Percentiles rank a stretch among this genome's conserved stretches.
Evolutionary conservation across 2,113 vertebrate species (phyloP).

Genomic region (Leptobrachium leishanense): DNA sequence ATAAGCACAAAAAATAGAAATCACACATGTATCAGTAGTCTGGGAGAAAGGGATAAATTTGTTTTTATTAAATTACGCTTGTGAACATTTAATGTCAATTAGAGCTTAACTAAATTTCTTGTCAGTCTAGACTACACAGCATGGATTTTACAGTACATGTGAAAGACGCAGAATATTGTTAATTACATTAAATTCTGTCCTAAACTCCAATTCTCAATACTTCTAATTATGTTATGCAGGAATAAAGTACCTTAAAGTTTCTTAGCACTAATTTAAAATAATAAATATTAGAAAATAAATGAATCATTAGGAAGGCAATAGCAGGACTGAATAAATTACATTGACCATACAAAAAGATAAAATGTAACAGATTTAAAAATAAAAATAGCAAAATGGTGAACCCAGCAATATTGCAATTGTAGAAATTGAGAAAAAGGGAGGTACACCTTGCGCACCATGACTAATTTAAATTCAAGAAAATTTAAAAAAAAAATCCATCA

Average conservation of each 20-base stretch:
- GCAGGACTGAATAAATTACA: too few species aligned
- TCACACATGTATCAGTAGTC: background rate
- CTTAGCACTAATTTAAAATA: background rate
- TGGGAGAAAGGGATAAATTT: background rate
- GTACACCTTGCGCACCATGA: too few species aligned
- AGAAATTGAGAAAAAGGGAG: too few species aligned
- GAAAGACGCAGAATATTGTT: background rate
- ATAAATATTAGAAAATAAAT: too few species aligned
- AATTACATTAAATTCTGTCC: background rate
- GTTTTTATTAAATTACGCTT: slow-evolving; percentile 15
- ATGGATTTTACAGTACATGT: slow-evolving; percentile 18
- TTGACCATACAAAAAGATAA: too few species aligned
- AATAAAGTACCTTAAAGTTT: background rate
- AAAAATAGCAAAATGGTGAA: too few species aligned
- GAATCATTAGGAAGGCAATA: too few species aligned
- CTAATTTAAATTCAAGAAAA: too few species aligned
- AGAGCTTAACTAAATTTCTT: slow-evolving; percentile 12
- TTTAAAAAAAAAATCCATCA: too few species aligned
- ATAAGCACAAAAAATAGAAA: background rate
- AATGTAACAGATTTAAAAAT: too few species aligned
- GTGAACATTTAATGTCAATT: slow-evolving; percentile 17
- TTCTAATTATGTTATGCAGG: background rate
- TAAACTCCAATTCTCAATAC: background rate
- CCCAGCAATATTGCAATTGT: too few species aligned
- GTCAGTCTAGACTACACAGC: slow-evolving; percentile 26